A percentile compares a stretch with the other conserved stretches of the same genome.
These are phyloP conservation scores for Strix occidentalis DNA, from an alignment of 2,797 vertebrate species.

Conservation along the genomic window DNA sequence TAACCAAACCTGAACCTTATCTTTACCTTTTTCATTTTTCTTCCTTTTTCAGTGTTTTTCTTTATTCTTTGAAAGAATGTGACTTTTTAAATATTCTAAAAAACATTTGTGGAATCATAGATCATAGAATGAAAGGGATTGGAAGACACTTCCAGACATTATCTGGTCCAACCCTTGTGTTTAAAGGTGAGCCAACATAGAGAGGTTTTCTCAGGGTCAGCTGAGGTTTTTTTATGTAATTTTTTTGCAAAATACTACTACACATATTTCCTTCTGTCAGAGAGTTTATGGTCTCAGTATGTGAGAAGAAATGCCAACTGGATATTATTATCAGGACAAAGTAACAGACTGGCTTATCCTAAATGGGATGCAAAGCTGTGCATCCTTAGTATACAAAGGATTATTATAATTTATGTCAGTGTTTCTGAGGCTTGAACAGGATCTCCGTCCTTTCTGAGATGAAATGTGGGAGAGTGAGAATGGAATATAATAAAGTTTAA, in stretches of 20 bases:
- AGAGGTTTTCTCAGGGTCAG: not conserved
- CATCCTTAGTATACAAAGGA: not conserved
- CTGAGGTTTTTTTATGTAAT: not conserved
- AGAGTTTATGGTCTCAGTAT: not conserved
- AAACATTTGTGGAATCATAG: not conserved
- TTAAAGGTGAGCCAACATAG: not conserved
- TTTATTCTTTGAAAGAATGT: not conserved
- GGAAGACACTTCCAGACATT: not conserved
- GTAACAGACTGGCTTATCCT: not conserved
- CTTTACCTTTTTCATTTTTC: not conserved
- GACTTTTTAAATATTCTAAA: not conserved
- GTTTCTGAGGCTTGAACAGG: not conserved
- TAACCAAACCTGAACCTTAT: not conserved
- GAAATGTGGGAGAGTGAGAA: not conserved
- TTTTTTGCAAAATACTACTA: accelerated
- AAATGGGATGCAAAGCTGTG: not conserved
- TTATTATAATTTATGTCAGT: not conserved
- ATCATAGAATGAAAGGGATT: not conserved
- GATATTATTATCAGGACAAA: not conserved
- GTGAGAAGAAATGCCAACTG: not conserved
- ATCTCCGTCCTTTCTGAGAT: not conserved
- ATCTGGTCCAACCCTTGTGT: not conserved
- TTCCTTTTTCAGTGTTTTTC: not conserved
- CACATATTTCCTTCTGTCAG: not conserved
- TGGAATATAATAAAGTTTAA: not conserved